Conservation (phyloP, 1,140 invertebrate genomes). For the Asbolus verrucosus region DNA sequence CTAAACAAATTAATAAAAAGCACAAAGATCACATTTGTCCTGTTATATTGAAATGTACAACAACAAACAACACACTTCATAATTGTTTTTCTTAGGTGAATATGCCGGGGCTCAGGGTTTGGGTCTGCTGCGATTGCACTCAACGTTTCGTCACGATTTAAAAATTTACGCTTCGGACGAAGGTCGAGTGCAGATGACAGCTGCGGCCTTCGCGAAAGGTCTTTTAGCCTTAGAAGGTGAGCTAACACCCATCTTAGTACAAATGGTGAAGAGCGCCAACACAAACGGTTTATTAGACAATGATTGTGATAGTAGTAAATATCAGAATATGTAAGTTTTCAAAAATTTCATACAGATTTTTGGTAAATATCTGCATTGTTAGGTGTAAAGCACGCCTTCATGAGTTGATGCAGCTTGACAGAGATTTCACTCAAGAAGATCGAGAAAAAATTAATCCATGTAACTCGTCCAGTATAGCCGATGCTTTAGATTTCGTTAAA, state of each 20-base stretch:
- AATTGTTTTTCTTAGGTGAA: conserved; percentile 75
- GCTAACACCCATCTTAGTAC: conserved; percentile 97
- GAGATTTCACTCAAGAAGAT: conserved; percentile 90
- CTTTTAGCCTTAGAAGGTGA: conserved; percentile 97
- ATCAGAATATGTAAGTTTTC: conserved; percentile 89
- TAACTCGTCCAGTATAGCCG: conserved; percentile 85
- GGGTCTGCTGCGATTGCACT: conserved; percentile 93
- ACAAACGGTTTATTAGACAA: conserved; percentile 98
- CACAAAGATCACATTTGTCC: conserved; percentile 11
- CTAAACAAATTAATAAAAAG: not conserved
- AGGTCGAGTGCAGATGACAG: conserved; percentile 99
- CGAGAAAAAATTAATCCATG: conserved; percentile 90
- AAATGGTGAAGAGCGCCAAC: conserved; percentile 99
- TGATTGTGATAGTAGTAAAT: conserved; percentile 96
- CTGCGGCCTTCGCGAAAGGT: conserved; percentile 98
- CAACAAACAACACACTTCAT: not conserved
- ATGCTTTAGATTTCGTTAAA: conserved; percentile 94
- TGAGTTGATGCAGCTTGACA: conserved; percentile 91
- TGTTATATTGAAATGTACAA: not conserved
- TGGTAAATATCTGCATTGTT: conserved; percentile 33
- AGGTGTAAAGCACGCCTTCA: conserved; percentile 96
- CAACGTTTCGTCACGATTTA: conserved; percentile 97
- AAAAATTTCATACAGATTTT: not conserved
- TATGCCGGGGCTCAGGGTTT: conserved; percentile 91
- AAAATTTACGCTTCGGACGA: conserved; percentile 99